Evolutionary conservation across 2,113 vertebrate species (phyloP), one percentile per base, ranked within the genome.

Genomic region (Myrmophylax atrothorax): DNA sequence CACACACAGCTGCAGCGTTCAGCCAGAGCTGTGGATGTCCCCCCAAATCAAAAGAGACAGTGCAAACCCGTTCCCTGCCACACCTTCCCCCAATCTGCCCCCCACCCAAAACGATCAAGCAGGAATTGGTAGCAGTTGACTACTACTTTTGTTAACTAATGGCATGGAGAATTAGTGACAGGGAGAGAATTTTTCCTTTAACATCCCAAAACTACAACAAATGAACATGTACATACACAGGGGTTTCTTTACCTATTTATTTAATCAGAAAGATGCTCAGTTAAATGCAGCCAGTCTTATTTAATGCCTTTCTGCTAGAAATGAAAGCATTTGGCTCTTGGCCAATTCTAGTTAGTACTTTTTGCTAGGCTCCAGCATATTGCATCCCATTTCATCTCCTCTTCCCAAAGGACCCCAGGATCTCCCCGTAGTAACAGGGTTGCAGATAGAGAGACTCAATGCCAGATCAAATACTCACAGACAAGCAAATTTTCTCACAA

Each of bases 251-350:
- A 33, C 47, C 10, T 55, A 47, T 89, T 80, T 87, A 66, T 82
- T 84, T 87, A 75, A 72, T 49, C 22, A 52, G 60, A 81, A 64
- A 83, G 67, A 84, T 73, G 20, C 15, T 62, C 59, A 89, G 6
- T 94, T 95, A 94, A 94, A 95, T 79, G 46, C 52, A 76, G 33
- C 11, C 69, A 66, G 46, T 79, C 64, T 77, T 47, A 62, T 91
- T 74, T 79, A 86, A 55, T 62, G 93, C 33, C 40, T 90, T 96
- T 90, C 78, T 96, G 44, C 83, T 84, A 96, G 60, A 56, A 96
- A 79, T 63, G 91, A 90, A 93, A 88, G 53, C 52, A 64, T 73
- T 78, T 88, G 78, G 75, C 93, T 79, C 42, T 84, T 47, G 10
- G 77, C 90, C 93, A 95, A 8, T 78, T 47, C 33, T 80, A 8